Percentiles rank a stretch among this genome's conserved stretches.
Conservation (phyloP, 23 tunicate species). For the Clavelina lepadiformis region DNA sequence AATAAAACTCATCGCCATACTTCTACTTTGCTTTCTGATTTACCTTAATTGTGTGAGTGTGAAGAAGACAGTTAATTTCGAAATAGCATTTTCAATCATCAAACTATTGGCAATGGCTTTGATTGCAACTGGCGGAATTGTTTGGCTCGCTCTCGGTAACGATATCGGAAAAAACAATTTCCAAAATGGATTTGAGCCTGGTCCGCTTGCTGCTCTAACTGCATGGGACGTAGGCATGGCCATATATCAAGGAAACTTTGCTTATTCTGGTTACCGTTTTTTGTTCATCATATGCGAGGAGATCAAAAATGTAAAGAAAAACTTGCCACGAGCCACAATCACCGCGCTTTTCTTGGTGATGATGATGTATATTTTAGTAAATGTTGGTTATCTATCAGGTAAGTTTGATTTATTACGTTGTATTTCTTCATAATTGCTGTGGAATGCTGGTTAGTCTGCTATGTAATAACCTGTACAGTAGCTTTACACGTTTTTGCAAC, state of each 20-base stretch:
- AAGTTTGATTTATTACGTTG: neutral
- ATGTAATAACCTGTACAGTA: neutral
- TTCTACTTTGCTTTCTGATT: neutral
- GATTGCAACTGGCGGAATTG: conserved; percentile 45
- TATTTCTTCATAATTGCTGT: neutral
- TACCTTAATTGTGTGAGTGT: conserved; percentile 45
- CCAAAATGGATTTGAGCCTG: conserved; percentile 36
- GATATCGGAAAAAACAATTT: conserved; percentile 44
- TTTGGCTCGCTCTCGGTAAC: conserved; percentile 16
- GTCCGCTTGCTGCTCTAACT: neutral
- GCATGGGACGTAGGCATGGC: conserved; percentile 13
- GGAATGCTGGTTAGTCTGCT: too few relatives aligned
- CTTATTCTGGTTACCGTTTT: conserved; percentile 39
- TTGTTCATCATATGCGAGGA: conserved; percentile 37
- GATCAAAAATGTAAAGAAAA: conserved; percentile 29
- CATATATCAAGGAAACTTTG: conserved; percentile 42
- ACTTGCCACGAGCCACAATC: conserved; percentile 30
- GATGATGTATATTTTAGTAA: conserved; percentile 39
- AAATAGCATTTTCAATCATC: conserved; percentile 34
- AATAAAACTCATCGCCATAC: conserved; percentile 27
- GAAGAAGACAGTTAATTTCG: conserved; percentile 20
- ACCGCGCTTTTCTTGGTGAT: conserved; percentile 23
- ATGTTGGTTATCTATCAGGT: conserved; percentile 75
- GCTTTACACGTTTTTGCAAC: neutral
- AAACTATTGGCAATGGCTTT: conserved; percentile 40